Conservation (phyloP, 2,797 vertebrate species). For the Sardinella longiceps region DNA sequence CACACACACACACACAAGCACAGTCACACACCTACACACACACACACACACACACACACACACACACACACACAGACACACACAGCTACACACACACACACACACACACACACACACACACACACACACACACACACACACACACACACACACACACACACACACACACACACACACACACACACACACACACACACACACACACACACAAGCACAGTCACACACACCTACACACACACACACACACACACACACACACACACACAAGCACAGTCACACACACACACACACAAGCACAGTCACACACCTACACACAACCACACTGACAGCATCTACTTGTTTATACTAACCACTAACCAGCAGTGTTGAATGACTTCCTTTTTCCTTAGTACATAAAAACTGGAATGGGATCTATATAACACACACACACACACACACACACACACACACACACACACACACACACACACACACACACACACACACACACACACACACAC, state of each 20-base stretch:
- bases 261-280: not conserved
- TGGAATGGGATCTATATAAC: constrained; percentile 12
- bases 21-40: not conserved
- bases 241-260: not conserved
- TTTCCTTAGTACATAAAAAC: constrained; percentile 3
- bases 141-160: not conserved
- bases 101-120: not conserved
- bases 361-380: constrained; percentile 15
- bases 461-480: constrained; percentile 11
- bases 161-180: constrained; percentile 12
- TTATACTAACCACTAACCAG: constrained; percentile 17
- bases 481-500: constrained; percentile 16
- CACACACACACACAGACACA: not conserved
- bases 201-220: no score
- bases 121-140: not conserved
- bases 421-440: not conserved
- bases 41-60: not conserved
- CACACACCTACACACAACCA: not conserved
- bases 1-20: not conserved
- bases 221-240: no score
- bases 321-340: constrained; percentile 13
- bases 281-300: not conserved
- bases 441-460: constrained; percentile 19
- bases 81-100: not conserved
- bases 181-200: not conserved